phyloP scores from a whole-genome alignment of 1,140 invertebrate genomes.

The Chironomus tepperi region DNA sequence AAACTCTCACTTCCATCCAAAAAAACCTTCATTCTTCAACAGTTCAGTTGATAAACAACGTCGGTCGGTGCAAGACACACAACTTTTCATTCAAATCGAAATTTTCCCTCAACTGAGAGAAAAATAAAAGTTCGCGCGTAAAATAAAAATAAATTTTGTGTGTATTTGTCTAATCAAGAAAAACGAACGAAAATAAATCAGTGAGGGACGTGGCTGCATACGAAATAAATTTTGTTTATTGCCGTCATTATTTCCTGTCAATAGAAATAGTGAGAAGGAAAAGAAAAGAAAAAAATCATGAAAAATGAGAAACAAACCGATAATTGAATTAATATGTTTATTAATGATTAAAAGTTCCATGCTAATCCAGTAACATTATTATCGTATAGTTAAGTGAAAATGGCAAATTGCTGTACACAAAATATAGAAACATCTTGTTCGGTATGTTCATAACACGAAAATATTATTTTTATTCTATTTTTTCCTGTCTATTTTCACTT shows the following conservation, averaged over 20 bases:
- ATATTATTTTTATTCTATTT: no score
- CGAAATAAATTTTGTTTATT: background rate
- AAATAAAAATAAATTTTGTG: background rate
- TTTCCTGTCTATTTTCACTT: no score
- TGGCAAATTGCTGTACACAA: background rate
- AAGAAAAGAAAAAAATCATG: background rate
- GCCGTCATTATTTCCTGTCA: background rate
- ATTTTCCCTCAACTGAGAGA: background rate
- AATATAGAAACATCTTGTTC: background rate
- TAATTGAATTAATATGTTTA: background rate
- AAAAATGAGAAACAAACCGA: background rate
- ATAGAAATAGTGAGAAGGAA: no score
- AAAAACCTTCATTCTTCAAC: background rate
- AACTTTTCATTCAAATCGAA: background rate
- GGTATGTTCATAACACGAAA: background rate
- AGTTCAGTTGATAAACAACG: background rate
- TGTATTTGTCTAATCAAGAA: background rate
- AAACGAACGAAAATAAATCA: background rate
- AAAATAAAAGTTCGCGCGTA: background rate
- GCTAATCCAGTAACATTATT: background rate
- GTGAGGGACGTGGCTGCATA: background rate
- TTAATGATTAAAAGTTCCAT: background rate
- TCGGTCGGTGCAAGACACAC: background rate
- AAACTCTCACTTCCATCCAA: background rate
- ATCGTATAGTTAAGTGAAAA: background rate